A percentile compares a stretch with the other conserved stretches of the same genome.
Evolutionary conservation across 2,113 vertebrate species (phyloP).

Genomic region (Promerops cafer): DNA sequence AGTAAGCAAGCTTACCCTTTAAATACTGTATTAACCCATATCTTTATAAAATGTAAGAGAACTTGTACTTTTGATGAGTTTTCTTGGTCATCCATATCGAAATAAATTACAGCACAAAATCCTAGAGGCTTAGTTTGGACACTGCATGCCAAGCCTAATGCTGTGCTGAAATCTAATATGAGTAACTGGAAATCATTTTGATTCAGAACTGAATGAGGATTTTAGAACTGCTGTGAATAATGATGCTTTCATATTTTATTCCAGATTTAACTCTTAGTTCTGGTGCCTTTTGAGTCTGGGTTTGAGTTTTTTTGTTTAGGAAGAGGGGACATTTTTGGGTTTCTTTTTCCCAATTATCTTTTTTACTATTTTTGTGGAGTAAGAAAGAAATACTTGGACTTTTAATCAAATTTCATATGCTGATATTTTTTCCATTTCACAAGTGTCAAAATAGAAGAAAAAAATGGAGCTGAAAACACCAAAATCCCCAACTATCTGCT

Average conservation of each 20-base stretch:
- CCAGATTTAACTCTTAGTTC: background rate
- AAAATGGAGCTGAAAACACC: background rate
- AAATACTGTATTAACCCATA: background rate
- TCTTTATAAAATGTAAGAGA: background rate
- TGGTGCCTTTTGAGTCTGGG: background rate
- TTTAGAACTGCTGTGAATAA: background rate
- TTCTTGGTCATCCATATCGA: background rate
- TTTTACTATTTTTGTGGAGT: background rate
- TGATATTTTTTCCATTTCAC: background rate
- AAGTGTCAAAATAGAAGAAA: background rate
- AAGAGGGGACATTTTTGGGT: fast-evolving
- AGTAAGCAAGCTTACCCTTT: background rate
- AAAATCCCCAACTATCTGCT: background rate
- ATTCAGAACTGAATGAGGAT: background rate
- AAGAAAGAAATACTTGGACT: background rate
- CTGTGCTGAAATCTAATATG: background rate
- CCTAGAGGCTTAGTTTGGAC: background rate
- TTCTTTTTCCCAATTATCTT: background rate
- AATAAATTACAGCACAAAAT: background rate
- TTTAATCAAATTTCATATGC: background rate
- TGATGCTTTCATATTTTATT: background rate
- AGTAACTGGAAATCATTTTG: background rate
- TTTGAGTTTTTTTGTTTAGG: background rate
- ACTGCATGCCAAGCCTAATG: background rate
- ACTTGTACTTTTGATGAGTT: background rate